Conservation (phyloP, 1,140 invertebrate species). For the Drosophila pectinifera region DNA sequence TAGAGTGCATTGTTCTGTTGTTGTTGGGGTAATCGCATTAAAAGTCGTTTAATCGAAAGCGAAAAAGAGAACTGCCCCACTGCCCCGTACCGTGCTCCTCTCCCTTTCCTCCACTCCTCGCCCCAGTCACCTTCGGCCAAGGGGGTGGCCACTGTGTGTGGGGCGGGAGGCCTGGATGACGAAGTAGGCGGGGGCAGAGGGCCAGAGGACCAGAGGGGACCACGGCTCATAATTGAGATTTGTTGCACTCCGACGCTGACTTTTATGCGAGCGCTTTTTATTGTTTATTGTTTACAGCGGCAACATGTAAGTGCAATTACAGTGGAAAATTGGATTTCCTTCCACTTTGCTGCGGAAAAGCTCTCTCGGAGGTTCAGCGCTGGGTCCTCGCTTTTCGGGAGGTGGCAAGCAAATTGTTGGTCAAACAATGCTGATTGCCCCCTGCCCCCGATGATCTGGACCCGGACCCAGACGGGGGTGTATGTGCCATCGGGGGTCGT, state of each 20-base stretch:
- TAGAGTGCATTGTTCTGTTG: slow-evolving; percentile 72
- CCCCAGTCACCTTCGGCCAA: slow-evolving; percentile 1
- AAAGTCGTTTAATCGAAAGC: slow-evolving; percentile 82
- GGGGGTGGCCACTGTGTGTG: slow-evolving; percentile 18
- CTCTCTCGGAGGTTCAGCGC: slow-evolving; percentile 24
- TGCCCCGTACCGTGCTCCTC: not conserved
- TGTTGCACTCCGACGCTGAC: slow-evolving; percentile 71
- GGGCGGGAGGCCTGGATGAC: not conserved
- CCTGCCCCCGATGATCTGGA: slow-evolving; percentile 10
- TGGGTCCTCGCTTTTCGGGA: slow-evolving; percentile 7
- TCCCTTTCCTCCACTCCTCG: not conserved
- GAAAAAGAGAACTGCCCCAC: slow-evolving; percentile 47
- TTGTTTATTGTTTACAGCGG: slow-evolving; percentile 78
- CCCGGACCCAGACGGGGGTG: too few species aligned
- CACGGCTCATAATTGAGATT: slow-evolving; percentile 78
- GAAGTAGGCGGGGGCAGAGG: not conserved
- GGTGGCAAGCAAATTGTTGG: slow-evolving; percentile 43
- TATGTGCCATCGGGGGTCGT: slow-evolving; percentile 5
- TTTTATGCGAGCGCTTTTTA: slow-evolving; percentile 75
- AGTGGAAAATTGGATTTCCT: slow-evolving; percentile 77
- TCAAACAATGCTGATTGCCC: slow-evolving; percentile 56
- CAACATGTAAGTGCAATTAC: slow-evolving; percentile 80
- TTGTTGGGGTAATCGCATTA: slow-evolving; percentile 77
- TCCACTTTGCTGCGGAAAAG: slow-evolving; percentile 38
- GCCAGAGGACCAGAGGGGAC: not conserved